Conservation (phyloP, 2,888 invertebrate species). For the Chrysina gloriosa region DNA sequence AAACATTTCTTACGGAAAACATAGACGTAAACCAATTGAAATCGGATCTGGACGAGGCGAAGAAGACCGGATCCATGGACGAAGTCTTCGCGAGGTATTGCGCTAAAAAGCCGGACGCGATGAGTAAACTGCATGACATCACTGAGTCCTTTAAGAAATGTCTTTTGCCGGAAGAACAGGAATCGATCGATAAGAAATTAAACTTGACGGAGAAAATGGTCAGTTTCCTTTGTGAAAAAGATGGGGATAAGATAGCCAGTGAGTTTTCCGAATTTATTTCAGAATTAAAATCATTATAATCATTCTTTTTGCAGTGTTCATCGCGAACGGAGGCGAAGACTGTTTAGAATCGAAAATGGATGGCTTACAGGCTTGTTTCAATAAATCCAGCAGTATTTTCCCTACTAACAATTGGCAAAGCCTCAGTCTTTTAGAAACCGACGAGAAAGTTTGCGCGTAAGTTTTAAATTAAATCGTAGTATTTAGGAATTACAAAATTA, state of each 20-base stretch:
- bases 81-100: slow-evolving; percentile 73
- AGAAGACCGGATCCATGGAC: slow-evolving; percentile 69
- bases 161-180: slow-evolving; percentile 71
- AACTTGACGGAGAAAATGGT: slow-evolving; percentile 78
- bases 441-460: slow-evolving; percentile 69
- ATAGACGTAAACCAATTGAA: slow-evolving; percentile 72
- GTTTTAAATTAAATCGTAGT: slow-evolving; percentile 42
- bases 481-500: neutral
- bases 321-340: slow-evolving; percentile 84
- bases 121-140: slow-evolving; percentile 72
- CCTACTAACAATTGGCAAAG: slow-evolving; percentile 64
- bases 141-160: slow-evolving; percentile 72
- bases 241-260: slow-evolving; percentile 86
- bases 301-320: slow-evolving; percentile 76
- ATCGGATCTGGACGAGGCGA: slow-evolving; percentile 76
- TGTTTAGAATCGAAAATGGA: slow-evolving; percentile 74
- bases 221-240: slow-evolving; percentile 81
- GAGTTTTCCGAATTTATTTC: too few relatives aligned
- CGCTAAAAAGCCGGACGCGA: slow-evolving; percentile 70
- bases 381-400: slow-evolving; percentile 71
- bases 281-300: too few relatives aligned
- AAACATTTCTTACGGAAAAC: slow-evolving; percentile 70
- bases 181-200: slow-evolving; percentile 71
- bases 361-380: slow-evolving; percentile 73
- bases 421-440: slow-evolving; percentile 72